Evolutionary conservation across 2,888 invertebrate species (phyloP), one percentile per base, ranked within the genome.

Genomic region (Azorinus chamasolen): DNA sequence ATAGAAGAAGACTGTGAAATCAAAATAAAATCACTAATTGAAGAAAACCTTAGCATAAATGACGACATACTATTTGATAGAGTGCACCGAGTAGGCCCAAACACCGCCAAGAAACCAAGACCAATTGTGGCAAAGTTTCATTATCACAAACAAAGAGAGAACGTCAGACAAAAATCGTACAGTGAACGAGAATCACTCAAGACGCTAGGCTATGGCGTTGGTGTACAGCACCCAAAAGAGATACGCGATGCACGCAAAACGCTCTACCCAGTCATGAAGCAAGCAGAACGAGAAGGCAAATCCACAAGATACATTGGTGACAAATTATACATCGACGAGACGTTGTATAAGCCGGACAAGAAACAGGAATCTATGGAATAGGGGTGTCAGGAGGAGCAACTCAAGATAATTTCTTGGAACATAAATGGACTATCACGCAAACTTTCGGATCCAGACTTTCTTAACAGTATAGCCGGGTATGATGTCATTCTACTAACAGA

Each of bases 61-160:
- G 18, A 10, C 2, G 22, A 22, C 6, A 48, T 43, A 14, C 20
- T 37, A 6, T 43, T 71, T 37, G 64, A 71, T 25, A 41, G 71
- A 22, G 55, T 46, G 1, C 71, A 71, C 32, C 20, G 71, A 22
- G 14, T 71, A n/a, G 63, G 71, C 14, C 43, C 55, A 22, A 16
- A 55, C 25, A 41, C 12, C n/a, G 45, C 48, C 16, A 71, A 51
- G 16, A 64, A 58, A 51, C n/a, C 45, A 6, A 8, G 71, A 4
- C 63, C 71, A 0, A 71, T 71, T 20, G 71, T 71, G 16, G 63
- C 25, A 1, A 63, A 71, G 41, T 63, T 63, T 18, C 71, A 71
- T 24, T 41, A 57, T 37, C 58, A 50, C 20, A 22, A 24, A 5
- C 51, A 71, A 1, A 22, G 71, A 51, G 71, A 71, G 41, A 6